Evolutionary conservation across 2,797 vertebrate species (phyloP), one percentile per base, ranked within the genome.

Genomic region (Spinibarbus caldwelli): DNA sequence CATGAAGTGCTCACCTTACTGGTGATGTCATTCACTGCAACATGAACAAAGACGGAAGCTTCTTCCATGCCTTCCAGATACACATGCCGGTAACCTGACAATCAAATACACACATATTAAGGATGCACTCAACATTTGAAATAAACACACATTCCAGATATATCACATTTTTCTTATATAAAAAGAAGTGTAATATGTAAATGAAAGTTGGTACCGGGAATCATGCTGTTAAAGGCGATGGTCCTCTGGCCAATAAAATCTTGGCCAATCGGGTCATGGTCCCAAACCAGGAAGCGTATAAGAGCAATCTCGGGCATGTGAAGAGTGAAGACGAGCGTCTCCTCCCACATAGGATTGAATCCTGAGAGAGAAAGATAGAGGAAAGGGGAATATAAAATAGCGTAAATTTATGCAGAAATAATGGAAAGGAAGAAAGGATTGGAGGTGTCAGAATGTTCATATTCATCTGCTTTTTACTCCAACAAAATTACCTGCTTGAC

Each of bases 261-360:
- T 7, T 98, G 95, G 3, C 98, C 98, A 0, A 99, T 99, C 36
- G 98, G 98, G 90, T 99, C 98, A 0, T 99, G 98, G 84, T 99
- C 98, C 98, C 98, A 99, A 87, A 99, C 98, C 0, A 99, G 96
- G 93, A 99, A 99, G 21, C 98, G 97, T 57, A 99, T 92, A 34
- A 99, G 93, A 0, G 97, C 93, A 0, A 98, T 92, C 92, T 99
- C 97, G 0, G 98, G 97, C 98, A 99, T 97, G 92, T 98, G 95
- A 0, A 99, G 92, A 0, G 95, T 96, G 91, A 99, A 99, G 84
- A 99, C 96, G 90, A 99, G 86, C 0, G 98, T 99, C 88, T 99
- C 98, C 92, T 99, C 98, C 98, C 98, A 99, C 98, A 98, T 97
- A 0, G 98, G 98, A 92, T 99, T 99, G 92, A 99, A 99, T 0